Conservation (phyloP, 1,140 invertebrate genomes). For the Diprion similis region DNA sequence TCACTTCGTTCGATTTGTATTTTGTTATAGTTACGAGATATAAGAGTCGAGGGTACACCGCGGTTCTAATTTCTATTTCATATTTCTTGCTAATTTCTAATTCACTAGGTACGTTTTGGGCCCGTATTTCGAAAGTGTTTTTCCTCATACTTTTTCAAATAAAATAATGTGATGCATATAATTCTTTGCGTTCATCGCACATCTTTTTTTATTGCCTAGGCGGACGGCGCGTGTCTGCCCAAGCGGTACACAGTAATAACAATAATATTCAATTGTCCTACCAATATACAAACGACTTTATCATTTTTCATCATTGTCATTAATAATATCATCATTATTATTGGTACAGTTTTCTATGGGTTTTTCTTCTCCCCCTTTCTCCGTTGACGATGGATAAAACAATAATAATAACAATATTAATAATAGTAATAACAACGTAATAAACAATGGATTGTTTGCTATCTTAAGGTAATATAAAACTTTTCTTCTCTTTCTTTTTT, state of each 20-base stretch:
- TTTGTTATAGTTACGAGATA: no score
- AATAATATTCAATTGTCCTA: slow-evolving; percentile 22
- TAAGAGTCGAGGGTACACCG: no score
- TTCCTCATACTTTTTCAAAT: no score
- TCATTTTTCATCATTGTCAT: slow-evolving; percentile 21
- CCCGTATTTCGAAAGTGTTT: no score
- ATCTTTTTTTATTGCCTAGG: slow-evolving; percentile 19
- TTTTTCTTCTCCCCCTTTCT: slow-evolving; percentile 42
- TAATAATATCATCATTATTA: neutral
- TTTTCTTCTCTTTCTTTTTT: slow-evolving; percentile 30
- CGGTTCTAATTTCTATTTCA: no score
- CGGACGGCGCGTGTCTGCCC: slow-evolving; percentile 15
- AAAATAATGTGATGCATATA: no score
- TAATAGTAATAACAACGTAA: slow-evolving; percentile 1
- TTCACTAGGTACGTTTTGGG: no score
- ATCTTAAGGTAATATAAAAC: slow-evolving; percentile 3
- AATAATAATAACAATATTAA: slow-evolving; percentile 2
- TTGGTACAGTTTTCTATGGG: slow-evolving; percentile 39
- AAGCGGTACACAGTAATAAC: slow-evolving; percentile 20
- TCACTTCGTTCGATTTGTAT: no score
- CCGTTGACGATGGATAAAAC: slow-evolving; percentile 13
- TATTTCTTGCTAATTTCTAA: no score
- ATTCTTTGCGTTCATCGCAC: slow-evolving; percentile 4
- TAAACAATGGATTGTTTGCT: slow-evolving; percentile 2
- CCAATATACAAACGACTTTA: slow-evolving; percentile 35